Percentiles rank a stretch among this genome's conserved stretches.
Conservation (phyloP, 2,113 vertebrate species). For the Pseudonaja textilis region DNA sequence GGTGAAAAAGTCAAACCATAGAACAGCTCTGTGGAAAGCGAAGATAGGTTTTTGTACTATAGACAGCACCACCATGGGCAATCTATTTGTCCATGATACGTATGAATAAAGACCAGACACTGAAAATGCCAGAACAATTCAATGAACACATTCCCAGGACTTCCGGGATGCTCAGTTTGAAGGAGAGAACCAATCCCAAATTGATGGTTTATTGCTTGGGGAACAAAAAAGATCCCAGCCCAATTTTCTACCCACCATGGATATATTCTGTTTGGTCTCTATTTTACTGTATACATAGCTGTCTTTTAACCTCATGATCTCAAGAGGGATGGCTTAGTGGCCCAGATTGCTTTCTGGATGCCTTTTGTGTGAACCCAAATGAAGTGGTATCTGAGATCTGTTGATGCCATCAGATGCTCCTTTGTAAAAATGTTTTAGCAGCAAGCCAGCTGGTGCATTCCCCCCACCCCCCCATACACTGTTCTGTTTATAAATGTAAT, state of each 20-base stretch:
- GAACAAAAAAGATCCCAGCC: neutral
- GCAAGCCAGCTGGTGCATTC: neutral
- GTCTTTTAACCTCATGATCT: neutral
- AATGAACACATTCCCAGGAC: neutral
- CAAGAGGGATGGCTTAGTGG: neutral
- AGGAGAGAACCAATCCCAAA: neutral
- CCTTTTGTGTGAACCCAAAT: neutral
- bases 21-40: neutral
- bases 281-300: neutral
- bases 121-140: neutral
- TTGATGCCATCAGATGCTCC: neutral
- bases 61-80: neutral
- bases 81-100: neutral
- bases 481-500: neutral
- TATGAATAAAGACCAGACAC: neutral
- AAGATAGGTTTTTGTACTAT: neutral
- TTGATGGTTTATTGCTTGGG: neutral
- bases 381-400: neutral
- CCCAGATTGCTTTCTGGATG: neutral
- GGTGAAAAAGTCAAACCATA: neutral
- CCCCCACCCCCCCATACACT: accelerated
- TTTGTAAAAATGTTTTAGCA: neutral
- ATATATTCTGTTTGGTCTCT: neutral
- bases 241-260: neutral
- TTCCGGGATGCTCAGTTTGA: neutral